Evolutionary conservation across 1,140 invertebrate genomes (phyloP).

Genomic region (Pemphigus obesinymphae): DNA sequence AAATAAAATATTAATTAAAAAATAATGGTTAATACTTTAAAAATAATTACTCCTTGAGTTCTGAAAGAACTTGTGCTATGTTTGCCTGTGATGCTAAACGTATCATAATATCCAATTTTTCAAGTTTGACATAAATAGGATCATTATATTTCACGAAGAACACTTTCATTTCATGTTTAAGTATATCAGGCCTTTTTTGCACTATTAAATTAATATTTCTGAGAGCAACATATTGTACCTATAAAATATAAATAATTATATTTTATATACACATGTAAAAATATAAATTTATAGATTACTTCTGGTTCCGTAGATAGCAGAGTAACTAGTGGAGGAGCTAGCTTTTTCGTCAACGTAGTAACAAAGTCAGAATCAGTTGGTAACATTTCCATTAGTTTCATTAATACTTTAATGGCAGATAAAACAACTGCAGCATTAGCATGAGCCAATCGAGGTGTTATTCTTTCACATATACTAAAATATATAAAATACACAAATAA

Average conservation of each 20-base stretch:
- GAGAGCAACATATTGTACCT: slow-evolving; percentile 93
- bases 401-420: slow-evolving; percentile 93
- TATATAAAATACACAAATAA: not conserved
- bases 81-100: slow-evolving; percentile 95
- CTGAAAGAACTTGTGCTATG: slow-evolving; percentile 96
- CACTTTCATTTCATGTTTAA: slow-evolving; percentile 99
- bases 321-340: slow-evolving; percentile 98
- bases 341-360: slow-evolving; percentile 87
- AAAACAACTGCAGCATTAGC: slow-evolving; percentile 99
- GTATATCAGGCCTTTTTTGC: slow-evolving; percentile 95
- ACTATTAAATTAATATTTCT: slow-evolving; percentile 99
- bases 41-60: slow-evolving; percentile 76
- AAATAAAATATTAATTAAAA: not conserved
- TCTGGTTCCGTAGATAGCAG: slow-evolving; percentile 96
- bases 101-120: slow-evolving; percentile 99
- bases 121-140: slow-evolving; percentile 99
- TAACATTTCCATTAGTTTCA: slow-evolving; percentile 98
- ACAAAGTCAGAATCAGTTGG: slow-evolving; percentile 91
- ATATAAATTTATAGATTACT: slow-evolving; percentile 51
- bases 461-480: slow-evolving; percentile 89
- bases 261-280: not conserved
- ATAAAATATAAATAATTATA: not conserved
- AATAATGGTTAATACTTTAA: not conserved
- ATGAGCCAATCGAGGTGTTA: slow-evolving; percentile 95
- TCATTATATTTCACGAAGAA: slow-evolving; percentile 99